These are phyloP conservation scores for Gasteruption jaculator DNA, from an alignment of 2,888 invertebrate species.

Conservation along the genomic window DNA sequence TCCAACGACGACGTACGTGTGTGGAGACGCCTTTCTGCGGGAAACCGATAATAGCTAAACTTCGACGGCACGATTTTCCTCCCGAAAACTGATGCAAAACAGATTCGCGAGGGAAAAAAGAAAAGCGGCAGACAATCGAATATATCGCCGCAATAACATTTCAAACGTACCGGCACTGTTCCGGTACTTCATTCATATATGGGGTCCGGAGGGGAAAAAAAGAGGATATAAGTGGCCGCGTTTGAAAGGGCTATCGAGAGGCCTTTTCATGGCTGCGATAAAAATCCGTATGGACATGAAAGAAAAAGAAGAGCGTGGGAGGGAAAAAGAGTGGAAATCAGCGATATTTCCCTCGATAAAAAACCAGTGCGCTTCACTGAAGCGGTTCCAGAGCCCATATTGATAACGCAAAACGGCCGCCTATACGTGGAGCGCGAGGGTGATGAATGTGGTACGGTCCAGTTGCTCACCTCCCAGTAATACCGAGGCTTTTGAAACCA, in stretches of 20 bases:
- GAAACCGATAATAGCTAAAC: slow-evolving; percentile 17
- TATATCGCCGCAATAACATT: slow-evolving; percentile 4
- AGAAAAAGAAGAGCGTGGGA: slow-evolving; percentile 22
- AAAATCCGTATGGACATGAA: slow-evolving; percentile 18
- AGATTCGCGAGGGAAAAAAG: too few relatives aligned
- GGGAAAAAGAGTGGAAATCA: slow-evolving; percentile 33
- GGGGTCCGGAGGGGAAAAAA: neutral
- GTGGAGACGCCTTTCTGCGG: slow-evolving; percentile 2
- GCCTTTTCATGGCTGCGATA: slow-evolving; percentile 22
- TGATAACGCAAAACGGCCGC: slow-evolving; percentile 14
- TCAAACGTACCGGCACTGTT: too few relatives aligned
- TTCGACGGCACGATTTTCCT: slow-evolving; percentile 9
- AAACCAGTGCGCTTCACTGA: slow-evolving; percentile 28
- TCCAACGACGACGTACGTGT: slow-evolving; percentile 2
- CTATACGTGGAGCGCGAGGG: too few relatives aligned
- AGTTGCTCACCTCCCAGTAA: too few relatives aligned
- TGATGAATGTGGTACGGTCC: too few relatives aligned
- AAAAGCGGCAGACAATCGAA: neutral
- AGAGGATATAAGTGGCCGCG: slow-evolving; percentile 14
- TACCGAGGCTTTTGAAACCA: too few relatives aligned
- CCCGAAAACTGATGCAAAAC: neutral
- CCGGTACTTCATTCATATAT: too few relatives aligned
- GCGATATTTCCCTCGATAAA: slow-evolving; percentile 33
- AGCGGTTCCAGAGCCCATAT: too few relatives aligned
- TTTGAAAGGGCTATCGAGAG: slow-evolving; percentile 27